Base-by-base conservation (phyloP, 1,140 invertebrate genomes). In the Drosophila littoralis region DNA sequence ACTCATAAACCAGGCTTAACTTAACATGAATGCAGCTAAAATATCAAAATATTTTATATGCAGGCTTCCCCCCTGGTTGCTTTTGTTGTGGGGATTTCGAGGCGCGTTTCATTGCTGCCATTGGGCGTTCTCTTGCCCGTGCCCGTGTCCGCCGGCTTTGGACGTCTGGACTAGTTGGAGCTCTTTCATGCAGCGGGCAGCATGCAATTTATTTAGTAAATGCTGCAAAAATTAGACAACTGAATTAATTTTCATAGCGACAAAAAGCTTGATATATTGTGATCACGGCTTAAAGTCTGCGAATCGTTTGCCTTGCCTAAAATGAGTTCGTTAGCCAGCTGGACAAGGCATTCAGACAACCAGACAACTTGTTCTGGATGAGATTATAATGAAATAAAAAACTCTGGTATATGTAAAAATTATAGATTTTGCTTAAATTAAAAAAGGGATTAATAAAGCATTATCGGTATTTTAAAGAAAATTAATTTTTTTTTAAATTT, bases 1-100 rank as follows among this genome's bases (percentile, higher is more conserved):
- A 89, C 77, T 89, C 84, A 89, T 89, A 89, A 89, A 89, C 84
- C 80, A 89, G 84, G 84, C 85, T 89, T 89, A 84, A 89, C 77
- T 89, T 89, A 89, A 89, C 84, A 81, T 89, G 84, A 89, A 89
- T 89, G 67, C 80, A 81, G 77, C 80, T 84, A 65, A 86, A 81
- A 82, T 81, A 89, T 89, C 84, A 89, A 89, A 89, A 89, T 89
- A 89, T 86, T 88, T 83, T 88, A 83, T 83, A 89, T 68, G 79
- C 79, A 58, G 36, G 50, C 32, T 13, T 42, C 28, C 46, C 46
- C 22, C 45, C 45, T 12, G 7, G 28, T 66, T 45, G 45, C 40
- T 45, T 59, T 67, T 72, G 66, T 75, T 63, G 61, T 66, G 66
- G 45, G 52, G 69, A 43, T 46, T 68, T 66, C 50, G 65, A 12